Conservation (phyloP, 1,140 invertebrate genomes). For the Cydia fagiglandana region DNA sequence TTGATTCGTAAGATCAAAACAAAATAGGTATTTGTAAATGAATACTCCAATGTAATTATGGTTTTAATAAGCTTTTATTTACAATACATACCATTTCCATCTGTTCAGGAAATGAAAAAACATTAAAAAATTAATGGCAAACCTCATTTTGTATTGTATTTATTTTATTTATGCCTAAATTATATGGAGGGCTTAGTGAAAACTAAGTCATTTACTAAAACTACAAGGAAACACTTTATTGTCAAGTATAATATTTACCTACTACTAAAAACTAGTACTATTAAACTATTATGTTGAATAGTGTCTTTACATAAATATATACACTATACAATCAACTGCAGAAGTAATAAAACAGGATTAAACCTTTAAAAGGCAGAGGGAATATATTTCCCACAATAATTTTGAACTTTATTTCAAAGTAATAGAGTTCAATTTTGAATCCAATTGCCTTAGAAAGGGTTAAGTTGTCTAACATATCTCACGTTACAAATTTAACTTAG, state of each 20-base stretch:
- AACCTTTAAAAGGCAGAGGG: too few relatives aligned
- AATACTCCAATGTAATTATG: neutral
- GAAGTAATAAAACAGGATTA: too few relatives aligned
- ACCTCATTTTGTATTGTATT: neutral
- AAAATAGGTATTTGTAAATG: slow-evolving; percentile 19
- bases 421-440: too few relatives aligned
- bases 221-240: neutral
- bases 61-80: slow-evolving; percentile 15
- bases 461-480: too few relatives aligned
- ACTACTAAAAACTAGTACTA: slow-evolving; percentile 11
- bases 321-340: slow-evolving; percentile 3
- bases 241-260: slow-evolving; percentile 18
- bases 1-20: neutral
- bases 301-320: neutral
- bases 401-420: too few relatives aligned
- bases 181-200: neutral
- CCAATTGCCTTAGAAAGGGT: too few relatives aligned
- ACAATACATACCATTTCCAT: neutral
- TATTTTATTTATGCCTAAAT: neutral
- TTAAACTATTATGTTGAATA: slow-evolving; percentile 2
- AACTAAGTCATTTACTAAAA: neutral
- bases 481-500: too few relatives aligned
- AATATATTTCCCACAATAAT: too few relatives aligned
- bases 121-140: neutral
- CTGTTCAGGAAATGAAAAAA: neutral